Conservation (phyloP, 2,113 vertebrate species). For the Macroglossus sobrinus region DNA sequence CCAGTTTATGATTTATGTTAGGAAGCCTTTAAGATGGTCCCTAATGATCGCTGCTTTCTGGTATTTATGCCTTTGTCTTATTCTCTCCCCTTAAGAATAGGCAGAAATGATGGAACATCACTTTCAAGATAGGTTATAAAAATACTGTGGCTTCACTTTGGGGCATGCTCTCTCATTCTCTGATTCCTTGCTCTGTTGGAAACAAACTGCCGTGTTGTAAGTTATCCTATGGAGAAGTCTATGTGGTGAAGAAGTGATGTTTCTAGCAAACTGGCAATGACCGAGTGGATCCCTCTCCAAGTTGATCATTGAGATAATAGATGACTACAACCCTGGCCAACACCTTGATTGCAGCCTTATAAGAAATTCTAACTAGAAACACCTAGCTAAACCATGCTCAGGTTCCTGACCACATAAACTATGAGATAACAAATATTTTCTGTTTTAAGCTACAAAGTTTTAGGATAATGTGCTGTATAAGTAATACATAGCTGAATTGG, state of each 20-base stretch:
- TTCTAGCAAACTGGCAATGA: neutral
- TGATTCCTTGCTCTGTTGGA: neutral
- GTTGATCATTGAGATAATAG: neutral
- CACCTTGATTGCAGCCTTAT: neutral
- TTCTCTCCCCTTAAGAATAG: neutral
- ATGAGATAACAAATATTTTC: neutral
- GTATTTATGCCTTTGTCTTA: neutral
- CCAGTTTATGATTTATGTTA: neutral
- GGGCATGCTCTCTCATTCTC: neutral
- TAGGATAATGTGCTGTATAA: neutral
- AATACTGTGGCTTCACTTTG: neutral
- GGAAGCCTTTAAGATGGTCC: neutral
- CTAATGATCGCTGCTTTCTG: neutral
- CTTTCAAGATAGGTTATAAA: neutral
- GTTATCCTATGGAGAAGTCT: neutral
- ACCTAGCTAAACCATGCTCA: neutral
- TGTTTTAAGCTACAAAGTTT: slow-evolving; percentile 1
- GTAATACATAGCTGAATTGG: neutral
- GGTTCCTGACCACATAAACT: neutral
- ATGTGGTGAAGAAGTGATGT: neutral
- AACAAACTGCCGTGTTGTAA: neutral
- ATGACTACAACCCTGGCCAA: neutral
- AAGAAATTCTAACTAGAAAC: neutral
- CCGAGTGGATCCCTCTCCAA: neutral
- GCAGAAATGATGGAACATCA: neutral